Evolutionary conservation across 2,888 invertebrate genomes (phyloP), one percentile per base, ranked within the genome.

Genomic region (Chrysolina haemoptera): DNA sequence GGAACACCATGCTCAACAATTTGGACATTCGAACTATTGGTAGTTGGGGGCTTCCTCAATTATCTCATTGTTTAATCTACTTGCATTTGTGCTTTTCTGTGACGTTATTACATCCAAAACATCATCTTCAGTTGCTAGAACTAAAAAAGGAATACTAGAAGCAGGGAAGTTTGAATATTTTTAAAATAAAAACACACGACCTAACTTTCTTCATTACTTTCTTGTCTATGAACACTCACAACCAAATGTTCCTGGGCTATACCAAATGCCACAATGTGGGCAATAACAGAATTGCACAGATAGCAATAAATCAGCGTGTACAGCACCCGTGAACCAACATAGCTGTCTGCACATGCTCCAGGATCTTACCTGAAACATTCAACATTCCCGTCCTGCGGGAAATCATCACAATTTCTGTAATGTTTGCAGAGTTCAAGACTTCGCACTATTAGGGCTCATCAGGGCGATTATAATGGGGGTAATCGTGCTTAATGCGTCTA

Each of bases 391-490:
- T 59, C 59, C 59, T 12, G 9, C n/a, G 59, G 59, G 59, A 59
- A 59, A 59, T 59, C 59, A 59, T 35, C 59, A 59, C 59, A 59
- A 59, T 59, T 59, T 35, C 59, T 59, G 27, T 59, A 59, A 59
- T 59, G 59, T 59, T 59, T 59, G 59, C 59, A 14, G 59, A 59
- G 59, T 59, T 59, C 59, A 59, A 59, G 53, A 71, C 67, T 71
- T 71, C 62, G 67, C 67, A 66, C 71, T 71, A 71, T 71, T 68
- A 71, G 62, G 62, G 50, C 16, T 62, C 63, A 71, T 71, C 67
- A 71, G 67, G 62, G 67, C 66, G 62, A 71, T 71, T 71, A 68
- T 67, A 71, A 71, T 62, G 62, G 67, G 67, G 55, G 35, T 67
- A 62, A 63, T 63, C 67, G 41, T 27, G 62, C 62, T 63, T 53